Percentiles rank a stretch among this genome's conserved stretches.
These are phyloP conservation scores for Parapsyche elsis DNA, from an alignment of 1,140 invertebrate species.

Conservation along the genomic window DNA sequence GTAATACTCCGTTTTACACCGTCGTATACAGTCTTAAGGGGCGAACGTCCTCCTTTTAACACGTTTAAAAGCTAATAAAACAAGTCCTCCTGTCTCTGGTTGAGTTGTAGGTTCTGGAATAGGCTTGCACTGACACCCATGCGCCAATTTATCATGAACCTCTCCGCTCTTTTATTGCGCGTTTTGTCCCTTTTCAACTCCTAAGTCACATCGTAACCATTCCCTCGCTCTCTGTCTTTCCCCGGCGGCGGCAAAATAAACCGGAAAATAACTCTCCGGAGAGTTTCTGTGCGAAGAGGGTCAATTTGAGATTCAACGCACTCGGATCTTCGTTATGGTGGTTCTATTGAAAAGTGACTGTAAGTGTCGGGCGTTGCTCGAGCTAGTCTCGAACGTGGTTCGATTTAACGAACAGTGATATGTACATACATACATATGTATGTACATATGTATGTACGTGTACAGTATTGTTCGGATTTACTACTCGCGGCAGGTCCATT, in stretches of 20 bases:
- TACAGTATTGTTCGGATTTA: no score
- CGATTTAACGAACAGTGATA: no score
- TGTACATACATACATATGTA: background rate
- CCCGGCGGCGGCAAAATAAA: background rate
- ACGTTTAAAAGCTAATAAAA: conserved; percentile 5
- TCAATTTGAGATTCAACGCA: background rate
- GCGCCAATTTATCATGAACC: background rate
- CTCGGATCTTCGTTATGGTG: no score
- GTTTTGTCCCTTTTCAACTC: background rate
- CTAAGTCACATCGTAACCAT: background rate
- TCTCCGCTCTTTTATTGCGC: background rate
- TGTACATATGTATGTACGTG: no score
- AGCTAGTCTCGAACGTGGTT: no score
- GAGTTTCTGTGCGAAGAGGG: background rate
- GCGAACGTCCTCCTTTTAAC: background rate
- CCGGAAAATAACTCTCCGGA: background rate
- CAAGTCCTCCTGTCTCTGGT: background rate
- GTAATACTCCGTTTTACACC: no score
- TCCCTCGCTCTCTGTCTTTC: background rate
- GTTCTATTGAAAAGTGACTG: no score
- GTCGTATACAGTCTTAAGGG: no score
- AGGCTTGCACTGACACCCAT: no score
- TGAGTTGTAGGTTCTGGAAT: no score
- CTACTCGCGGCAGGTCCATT: no score
- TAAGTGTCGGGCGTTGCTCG: no score